Evolutionary conservation across 2,888 invertebrate species (phyloP).

Genomic region (Opisthograptis luteolata): DNA sequence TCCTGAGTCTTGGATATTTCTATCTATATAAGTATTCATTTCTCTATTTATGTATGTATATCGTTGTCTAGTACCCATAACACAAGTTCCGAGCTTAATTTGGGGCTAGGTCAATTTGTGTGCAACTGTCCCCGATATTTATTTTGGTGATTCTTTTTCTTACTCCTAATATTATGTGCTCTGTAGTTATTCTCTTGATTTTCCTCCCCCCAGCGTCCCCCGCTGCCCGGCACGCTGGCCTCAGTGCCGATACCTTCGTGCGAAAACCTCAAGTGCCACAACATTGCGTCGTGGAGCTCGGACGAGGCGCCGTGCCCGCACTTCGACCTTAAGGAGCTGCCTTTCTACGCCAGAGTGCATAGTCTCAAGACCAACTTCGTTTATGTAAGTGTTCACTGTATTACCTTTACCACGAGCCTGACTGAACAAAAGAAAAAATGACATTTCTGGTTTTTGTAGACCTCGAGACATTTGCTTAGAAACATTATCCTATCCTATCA

Average conservation of each 20-base stretch:
- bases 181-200: too few relatives aligned
- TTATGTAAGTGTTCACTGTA: conserved; percentile 85
- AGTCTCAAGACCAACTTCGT: conserved; percentile 93
- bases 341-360: conserved; percentile 91
- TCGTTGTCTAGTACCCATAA: too few relatives aligned
- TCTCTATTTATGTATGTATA: too few relatives aligned
- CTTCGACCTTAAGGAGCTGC: conserved; percentile 86
- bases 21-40: too few relatives aligned
- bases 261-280: conserved; percentile 88
- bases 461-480: too few relatives aligned
- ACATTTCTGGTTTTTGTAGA: too few relatives aligned
- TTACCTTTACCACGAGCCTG: neutral
- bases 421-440: neutral
- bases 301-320: conserved; percentile 67
- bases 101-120: too few relatives aligned
- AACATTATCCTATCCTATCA: too few relatives aligned
- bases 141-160: too few relatives aligned
- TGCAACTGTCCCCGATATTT: too few relatives aligned
- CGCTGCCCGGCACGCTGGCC: conserved; percentile 88
- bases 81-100: too few relatives aligned
- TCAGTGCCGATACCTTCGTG: conserved; percentile 91
- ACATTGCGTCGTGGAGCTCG: conserved; percentile 76
- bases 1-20: too few relatives aligned
- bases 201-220: conserved; percentile 80
- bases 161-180: neutral